Evolutionary conservation across 2,888 invertebrate species (phyloP).

Genomic region (Ormyrus nitidulus): DNA sequence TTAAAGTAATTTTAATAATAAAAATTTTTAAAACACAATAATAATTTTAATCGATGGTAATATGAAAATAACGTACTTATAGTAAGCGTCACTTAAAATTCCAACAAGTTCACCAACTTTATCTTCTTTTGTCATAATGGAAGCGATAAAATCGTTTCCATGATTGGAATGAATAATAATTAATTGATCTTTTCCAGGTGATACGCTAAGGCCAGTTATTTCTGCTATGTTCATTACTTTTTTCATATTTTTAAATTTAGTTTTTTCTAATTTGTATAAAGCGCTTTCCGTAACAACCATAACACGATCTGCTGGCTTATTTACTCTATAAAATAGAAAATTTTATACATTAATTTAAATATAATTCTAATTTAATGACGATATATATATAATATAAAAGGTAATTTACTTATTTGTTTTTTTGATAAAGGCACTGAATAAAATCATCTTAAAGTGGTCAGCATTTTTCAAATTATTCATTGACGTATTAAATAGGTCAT

Average conservation of each 20-base stretch:
- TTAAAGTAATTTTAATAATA: too few species aligned
- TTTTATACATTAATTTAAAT: constrained; percentile 1
- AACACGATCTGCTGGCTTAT: constrained; percentile 92
- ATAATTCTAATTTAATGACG: neutral
- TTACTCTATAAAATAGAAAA: constrained; percentile 74
- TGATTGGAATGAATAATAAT: constrained; percentile 90
- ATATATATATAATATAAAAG: neutral
- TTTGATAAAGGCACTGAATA: constrained; percentile 73
- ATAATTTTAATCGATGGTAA: constrained; percentile 28
- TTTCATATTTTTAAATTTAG: constrained; percentile 91
- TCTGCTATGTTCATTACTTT: constrained; percentile 88
- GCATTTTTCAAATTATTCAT: constrained; percentile 82
- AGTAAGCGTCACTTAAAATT: constrained; percentile 85
- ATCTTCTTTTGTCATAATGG: constrained; percentile 83
- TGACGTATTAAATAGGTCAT: constrained; percentile 81
- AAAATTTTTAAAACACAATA: constrained; percentile 4
- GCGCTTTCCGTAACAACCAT: constrained; percentile 89
- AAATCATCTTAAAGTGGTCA: constrained; percentile 80
- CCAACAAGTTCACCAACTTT: constrained; percentile 92
- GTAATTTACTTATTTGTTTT: constrained; percentile 70
- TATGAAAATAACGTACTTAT: constrained; percentile 79
- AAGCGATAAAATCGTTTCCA: constrained; percentile 93
- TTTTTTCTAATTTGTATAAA: constrained; percentile 91
- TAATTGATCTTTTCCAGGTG: constrained; percentile 91
- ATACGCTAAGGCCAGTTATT: constrained; percentile 91